phyloP scores from a whole-genome alignment of 2,113 vertebrate species.

The Camelus dromedarius region DNA sequence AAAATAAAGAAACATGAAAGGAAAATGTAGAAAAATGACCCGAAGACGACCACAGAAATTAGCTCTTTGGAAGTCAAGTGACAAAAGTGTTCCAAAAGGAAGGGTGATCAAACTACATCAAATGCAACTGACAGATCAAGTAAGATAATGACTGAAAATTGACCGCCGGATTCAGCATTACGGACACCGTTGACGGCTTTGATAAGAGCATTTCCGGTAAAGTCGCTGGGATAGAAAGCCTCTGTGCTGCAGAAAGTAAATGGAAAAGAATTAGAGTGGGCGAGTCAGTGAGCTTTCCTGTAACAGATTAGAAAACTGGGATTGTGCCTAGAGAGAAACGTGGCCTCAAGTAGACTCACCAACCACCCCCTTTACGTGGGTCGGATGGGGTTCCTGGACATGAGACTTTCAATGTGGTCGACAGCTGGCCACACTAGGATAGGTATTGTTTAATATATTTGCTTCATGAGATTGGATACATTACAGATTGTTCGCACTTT shows the following conservation, averaged over 20 bases:
- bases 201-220: slow-evolving; percentile 5
- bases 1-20: slow-evolving; percentile 42
- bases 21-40: slow-evolving; percentile 14
- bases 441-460: neutral
- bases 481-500: neutral
- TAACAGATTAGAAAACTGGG: neutral
- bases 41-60: slow-evolving; percentile 25
- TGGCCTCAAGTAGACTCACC: neutral
- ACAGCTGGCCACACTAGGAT: neutral
- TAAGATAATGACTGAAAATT: slow-evolving; percentile 28
- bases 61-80: neutral
- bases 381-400: neutral
- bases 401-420: neutral
- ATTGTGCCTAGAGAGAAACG: neutral
- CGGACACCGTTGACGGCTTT: neutral
- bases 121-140: neutral
- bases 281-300: neutral
- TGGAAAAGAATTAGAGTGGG: neutral
- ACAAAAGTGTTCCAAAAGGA: slow-evolving; percentile 23
- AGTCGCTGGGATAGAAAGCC: slow-evolving; percentile 48
- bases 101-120: slow-evolving; percentile 51
- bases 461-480: neutral
- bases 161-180: neutral
- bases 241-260: neutral
- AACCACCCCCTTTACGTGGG: neutral